phyloP scores from a whole-genome alignment of 2,888 invertebrate genomes.

The Philereme vetulata region DNA sequence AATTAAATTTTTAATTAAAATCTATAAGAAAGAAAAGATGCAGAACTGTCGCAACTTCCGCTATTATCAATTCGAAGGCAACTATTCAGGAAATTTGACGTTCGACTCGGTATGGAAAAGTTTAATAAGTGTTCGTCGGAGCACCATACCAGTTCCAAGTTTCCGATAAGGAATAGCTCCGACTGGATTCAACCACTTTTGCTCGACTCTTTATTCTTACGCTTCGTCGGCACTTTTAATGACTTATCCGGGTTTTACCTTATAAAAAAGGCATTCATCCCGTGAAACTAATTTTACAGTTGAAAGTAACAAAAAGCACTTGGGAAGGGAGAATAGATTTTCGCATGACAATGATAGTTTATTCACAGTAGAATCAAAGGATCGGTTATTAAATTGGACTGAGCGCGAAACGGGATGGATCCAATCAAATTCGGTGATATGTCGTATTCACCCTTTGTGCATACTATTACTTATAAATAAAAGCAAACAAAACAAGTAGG shows the following conservation, averaged over 20 bases:
- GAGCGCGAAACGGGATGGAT: conserved; percentile 56
- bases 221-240: conserved; percentile 78
- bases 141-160: conserved; percentile 71
- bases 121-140: conserved; percentile 71
- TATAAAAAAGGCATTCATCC: conserved; percentile 57
- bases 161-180: conserved; percentile 66
- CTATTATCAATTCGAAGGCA: conserved; percentile 47
- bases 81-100: conserved; percentile 61
- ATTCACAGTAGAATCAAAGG: conserved; percentile 42
- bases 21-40: conserved; percentile 36
- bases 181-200: conserved; percentile 70
- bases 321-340: conserved; percentile 11
- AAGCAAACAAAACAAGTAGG: conserved; percentile 59
- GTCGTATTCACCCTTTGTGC: conserved; percentile 56
- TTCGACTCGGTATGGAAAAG: conserved; percentile 64
- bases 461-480: conserved; percentile 67
- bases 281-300: conserved; percentile 46
- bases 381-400: conserved; percentile 49
- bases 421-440: conserved; percentile 67
- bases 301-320: conserved; percentile 20
- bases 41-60: conserved; percentile 36
- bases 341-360: conserved; percentile 18
- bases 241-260: conserved; percentile 72
- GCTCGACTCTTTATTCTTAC: conserved; percentile 66
- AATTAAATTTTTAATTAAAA: no score